phyloP scores from a whole-genome alignment of 92 coral and sea anemone species.

The Chrysogorgia sp. region DNA sequence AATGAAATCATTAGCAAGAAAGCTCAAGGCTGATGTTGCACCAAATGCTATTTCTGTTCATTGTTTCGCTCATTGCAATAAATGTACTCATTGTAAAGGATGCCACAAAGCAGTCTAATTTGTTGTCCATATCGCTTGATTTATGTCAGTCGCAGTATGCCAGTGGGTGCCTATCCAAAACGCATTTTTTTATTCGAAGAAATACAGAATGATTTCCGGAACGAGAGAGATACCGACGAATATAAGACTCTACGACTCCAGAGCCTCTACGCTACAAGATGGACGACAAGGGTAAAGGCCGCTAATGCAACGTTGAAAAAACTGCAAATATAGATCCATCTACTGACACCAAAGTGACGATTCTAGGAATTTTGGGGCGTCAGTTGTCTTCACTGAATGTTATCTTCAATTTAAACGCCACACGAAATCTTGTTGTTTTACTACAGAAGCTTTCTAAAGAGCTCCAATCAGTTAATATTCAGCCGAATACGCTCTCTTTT shows the following conservation, averaged over 20 bases:
- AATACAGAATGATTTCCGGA: slow-evolving; percentile 15
- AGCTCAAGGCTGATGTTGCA: slow-evolving; percentile 17
- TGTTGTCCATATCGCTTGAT: background rate
- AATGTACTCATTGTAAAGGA: slow-evolving; percentile 26
- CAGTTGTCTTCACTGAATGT: slow-evolving; percentile 21
- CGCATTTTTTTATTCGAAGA: slow-evolving; percentile 15
- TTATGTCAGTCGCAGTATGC: background rate
- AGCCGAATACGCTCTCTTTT: slow-evolving; percentile 14
- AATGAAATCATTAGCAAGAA: slow-evolving; percentile 19
- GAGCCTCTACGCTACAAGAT: slow-evolving; percentile 26
- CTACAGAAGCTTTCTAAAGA: slow-evolving; percentile 31
- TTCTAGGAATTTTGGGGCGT: slow-evolving; percentile 14
- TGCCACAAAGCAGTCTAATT: slow-evolving; percentile 24
- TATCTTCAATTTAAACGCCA: slow-evolving; percentile 15
- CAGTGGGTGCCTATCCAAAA: slow-evolving; percentile 27
- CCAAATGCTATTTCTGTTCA: slow-evolving; percentile 25
- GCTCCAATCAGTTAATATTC: slow-evolving; percentile 22
- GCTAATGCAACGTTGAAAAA: background rate
- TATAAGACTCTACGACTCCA: slow-evolving; percentile 19
- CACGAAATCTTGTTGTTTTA: slow-evolving; percentile 32
- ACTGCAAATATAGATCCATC: slow-evolving; percentile 1
- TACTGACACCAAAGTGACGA: slow-evolving; percentile 27
- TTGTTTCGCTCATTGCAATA: slow-evolving; percentile 32
- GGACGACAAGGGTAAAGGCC: slow-evolving; percentile 12
- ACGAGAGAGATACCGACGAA: background rate